These are phyloP conservation scores for Chionodraco myersi DNA, from an alignment of 2,113 vertebrate species.

Conservation along the genomic window DNA sequence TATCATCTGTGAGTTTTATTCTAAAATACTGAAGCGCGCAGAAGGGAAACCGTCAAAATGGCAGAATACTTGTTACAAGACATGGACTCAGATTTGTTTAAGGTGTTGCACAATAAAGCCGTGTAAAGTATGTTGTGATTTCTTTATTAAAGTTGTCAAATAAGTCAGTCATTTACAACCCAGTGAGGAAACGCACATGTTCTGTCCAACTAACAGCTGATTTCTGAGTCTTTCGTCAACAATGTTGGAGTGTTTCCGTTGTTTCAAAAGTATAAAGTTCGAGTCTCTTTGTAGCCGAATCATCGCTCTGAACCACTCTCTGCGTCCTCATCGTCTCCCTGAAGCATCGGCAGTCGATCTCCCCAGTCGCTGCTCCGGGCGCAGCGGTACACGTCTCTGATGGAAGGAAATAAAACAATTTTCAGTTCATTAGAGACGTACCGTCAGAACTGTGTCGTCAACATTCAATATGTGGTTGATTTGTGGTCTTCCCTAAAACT, in stretches of 20 bases:
- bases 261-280: not conserved
- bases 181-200: not conserved
- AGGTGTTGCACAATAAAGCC: slow-evolving; percentile 32
- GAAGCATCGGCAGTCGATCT: slow-evolving; percentile 84
- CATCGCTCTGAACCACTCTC: slow-evolving; percentile 49
- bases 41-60: not conserved
- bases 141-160: slow-evolving; percentile 33
- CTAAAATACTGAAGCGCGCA: not conserved
- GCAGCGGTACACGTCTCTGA: slow-evolving; percentile 90
- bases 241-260: not conserved
- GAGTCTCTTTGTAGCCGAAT: not conserved
- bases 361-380: slow-evolving; percentile 88
- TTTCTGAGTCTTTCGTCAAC: not conserved
- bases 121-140: not conserved
- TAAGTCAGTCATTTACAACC: not conserved
- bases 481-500: not conserved
- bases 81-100: not conserved
- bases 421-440: accelerated
- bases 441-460: not conserved
- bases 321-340: slow-evolving; percentile 1
- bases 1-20: not conserved
- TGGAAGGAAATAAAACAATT: not conserved
- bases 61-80: not conserved
- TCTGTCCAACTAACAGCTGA: not conserved
- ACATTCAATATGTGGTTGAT: not conserved